Conservation (phyloP, 2,888 invertebrate genomes). For the Stramonita haemastoma region DNA sequence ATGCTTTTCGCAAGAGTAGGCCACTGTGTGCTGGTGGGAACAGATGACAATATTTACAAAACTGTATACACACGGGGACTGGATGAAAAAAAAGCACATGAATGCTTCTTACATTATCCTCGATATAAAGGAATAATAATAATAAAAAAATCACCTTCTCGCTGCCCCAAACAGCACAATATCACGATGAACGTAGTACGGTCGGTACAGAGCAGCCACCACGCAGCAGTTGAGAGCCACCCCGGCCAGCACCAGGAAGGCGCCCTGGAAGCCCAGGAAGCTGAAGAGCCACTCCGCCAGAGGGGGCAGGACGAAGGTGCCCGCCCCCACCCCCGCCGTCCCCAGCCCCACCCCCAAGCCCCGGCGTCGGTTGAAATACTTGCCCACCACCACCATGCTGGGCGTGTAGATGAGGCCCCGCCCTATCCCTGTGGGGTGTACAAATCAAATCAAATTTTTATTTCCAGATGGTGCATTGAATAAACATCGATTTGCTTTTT, state of each 20-base stretch:
- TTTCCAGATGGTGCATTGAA: too few species aligned
- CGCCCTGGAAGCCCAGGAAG: constrained; percentile 59
- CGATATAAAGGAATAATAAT: neutral
- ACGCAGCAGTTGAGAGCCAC: constrained; percentile 59
- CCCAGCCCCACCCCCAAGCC: constrained; percentile 63
- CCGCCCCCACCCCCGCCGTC: constrained; percentile 67
- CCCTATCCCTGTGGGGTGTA: constrained; percentile 59
- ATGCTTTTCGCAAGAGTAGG: too few species aligned
- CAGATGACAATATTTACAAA: too few species aligned
- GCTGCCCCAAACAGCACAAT: neutral
- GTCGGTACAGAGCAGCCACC: constrained; percentile 61
- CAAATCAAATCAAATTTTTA: too few species aligned
- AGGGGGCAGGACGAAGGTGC: constrained; percentile 64
- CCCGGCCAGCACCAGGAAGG: constrained; percentile 60
- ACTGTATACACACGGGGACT: too few species aligned
- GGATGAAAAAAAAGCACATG: too few species aligned
- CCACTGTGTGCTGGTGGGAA: too few species aligned
- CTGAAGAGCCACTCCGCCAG: constrained; percentile 59
- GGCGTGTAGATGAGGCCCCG: constrained; percentile 64
- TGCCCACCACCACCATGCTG: constrained; percentile 60
- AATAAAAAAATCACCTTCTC: neutral
- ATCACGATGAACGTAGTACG: constrained; percentile 52
- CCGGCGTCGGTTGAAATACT: constrained; percentile 65
- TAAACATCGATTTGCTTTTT: too few species aligned
- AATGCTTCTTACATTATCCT: too few species aligned